These are phyloP conservation scores for Hydraecia micacea DNA, from an alignment of 2,888 invertebrate genomes.

Conservation along the genomic window DNA sequence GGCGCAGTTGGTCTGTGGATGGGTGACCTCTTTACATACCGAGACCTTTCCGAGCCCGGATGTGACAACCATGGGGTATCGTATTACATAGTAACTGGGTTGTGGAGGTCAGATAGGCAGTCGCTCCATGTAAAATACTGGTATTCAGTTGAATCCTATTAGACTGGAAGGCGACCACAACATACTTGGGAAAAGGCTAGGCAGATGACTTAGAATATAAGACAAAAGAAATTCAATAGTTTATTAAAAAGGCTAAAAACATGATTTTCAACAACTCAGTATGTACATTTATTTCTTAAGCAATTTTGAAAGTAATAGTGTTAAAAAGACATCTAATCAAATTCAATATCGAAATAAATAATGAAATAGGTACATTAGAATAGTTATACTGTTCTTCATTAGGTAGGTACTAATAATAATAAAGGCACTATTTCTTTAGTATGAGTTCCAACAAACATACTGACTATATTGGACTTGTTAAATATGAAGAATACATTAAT, in stretches of 20 bases:
- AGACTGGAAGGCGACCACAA: too few relatives aligned
- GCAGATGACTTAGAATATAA: background rate
- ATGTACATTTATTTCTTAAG: background rate
- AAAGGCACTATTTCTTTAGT: slow-evolving; percentile 14
- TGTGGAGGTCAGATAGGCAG: too few relatives aligned
- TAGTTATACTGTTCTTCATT: too few relatives aligned
- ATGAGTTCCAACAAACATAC: slow-evolving; percentile 1
- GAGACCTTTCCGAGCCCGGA: too few relatives aligned
- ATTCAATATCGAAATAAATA: slow-evolving; percentile 8
- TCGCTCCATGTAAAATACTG: too few relatives aligned
- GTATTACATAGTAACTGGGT: too few relatives aligned
- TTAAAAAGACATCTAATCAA: slow-evolving; percentile 1
- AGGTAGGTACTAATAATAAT: background rate
- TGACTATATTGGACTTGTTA: background rate
- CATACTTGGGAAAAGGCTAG: too few relatives aligned
- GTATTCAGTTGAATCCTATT: too few relatives aligned
- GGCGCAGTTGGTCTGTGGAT: too few relatives aligned
- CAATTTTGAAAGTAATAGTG: background rate
- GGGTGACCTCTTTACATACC: too few relatives aligned
- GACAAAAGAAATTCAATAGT: background rate
- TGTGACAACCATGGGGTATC: too few relatives aligned
- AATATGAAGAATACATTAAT: background rate
- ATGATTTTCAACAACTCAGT: background rate
- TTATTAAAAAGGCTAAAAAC: slow-evolving; percentile 13
- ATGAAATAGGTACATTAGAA: background rate